Conservation (phyloP, 2,113 vertebrate species). For the Piprites chloris region DNA sequence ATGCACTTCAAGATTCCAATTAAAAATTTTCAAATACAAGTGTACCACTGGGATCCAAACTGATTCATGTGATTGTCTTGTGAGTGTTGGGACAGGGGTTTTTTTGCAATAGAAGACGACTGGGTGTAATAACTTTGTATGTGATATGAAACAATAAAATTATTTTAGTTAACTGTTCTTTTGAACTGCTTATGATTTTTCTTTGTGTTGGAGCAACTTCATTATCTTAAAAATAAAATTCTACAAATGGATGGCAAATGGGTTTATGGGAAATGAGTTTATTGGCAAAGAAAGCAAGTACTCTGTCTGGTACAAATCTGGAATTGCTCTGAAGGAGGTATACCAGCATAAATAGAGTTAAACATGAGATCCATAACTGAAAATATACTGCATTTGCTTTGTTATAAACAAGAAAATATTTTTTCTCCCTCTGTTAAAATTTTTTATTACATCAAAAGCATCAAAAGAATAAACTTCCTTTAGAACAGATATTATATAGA, state of each 20-base stretch:
- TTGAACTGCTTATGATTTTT: background rate
- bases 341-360: background rate
- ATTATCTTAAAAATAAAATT: background rate
- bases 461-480: background rate
- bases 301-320: background rate
- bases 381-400: background rate
- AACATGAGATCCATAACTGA: background rate
- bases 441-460: background rate
- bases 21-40: constrained; percentile 2
- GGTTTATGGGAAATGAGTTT: background rate
- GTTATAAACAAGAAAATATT: background rate
- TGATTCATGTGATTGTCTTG: background rate
- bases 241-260: background rate
- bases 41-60: background rate
- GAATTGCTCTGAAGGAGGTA: background rate
- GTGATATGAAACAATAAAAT: background rate
- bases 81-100: background rate
- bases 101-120: background rate
- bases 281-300: background rate
- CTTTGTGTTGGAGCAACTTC: background rate
- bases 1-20: background rate
- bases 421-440: background rate
- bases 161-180: background rate
- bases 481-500: background rate
- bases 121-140: background rate